phyloP scores from a whole-genome alignment of 1,140 invertebrate genomes.

The Drosophila suzukii region DNA sequence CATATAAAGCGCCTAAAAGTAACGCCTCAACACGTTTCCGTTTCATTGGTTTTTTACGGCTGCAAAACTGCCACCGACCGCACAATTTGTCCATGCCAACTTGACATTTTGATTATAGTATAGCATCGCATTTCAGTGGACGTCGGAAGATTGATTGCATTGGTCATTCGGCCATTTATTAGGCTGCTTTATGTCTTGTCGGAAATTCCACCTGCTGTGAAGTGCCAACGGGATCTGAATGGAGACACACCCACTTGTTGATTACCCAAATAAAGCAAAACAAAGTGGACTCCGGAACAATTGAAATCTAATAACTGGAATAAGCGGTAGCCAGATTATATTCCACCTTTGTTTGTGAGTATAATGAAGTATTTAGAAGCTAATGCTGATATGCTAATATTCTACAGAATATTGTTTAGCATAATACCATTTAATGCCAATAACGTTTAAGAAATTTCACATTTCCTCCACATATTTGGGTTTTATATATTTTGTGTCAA shows the following conservation, averaged over 20 bases:
- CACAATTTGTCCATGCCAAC: constrained; percentile 61
- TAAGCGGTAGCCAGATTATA: not conserved
- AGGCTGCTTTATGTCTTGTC: constrained; percentile 7
- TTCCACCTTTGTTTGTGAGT: not conserved
- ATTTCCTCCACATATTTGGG: too few species aligned
- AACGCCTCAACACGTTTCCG: constrained; percentile 56
- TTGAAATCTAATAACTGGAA: constrained; percentile 4
- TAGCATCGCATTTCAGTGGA: constrained; percentile 13
- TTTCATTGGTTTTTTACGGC: constrained; percentile 47
- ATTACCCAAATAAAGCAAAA: not conserved
- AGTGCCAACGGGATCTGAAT: constrained; percentile 30
- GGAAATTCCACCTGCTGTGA: constrained; percentile 25
- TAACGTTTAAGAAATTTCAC: not conserved
- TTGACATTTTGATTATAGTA: constrained; percentile 53
- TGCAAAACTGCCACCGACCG: constrained; percentile 25
- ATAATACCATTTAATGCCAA: not conserved
- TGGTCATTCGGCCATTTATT: constrained; percentile 20
- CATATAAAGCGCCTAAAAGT: constrained; percentile 44
- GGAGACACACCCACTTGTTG: constrained; percentile 31
- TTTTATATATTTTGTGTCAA: not conserved
- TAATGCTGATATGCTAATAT: too few species aligned
- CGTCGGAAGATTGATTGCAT: constrained; percentile 32
- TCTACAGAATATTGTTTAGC: not conserved
- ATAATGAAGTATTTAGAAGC: not conserved
- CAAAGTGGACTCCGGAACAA: constrained; percentile 6